These are phyloP conservation scores for Buphagus erythrorhynchus DNA, from an alignment of 2,797 vertebrate species.

Conservation along the genomic window DNA sequence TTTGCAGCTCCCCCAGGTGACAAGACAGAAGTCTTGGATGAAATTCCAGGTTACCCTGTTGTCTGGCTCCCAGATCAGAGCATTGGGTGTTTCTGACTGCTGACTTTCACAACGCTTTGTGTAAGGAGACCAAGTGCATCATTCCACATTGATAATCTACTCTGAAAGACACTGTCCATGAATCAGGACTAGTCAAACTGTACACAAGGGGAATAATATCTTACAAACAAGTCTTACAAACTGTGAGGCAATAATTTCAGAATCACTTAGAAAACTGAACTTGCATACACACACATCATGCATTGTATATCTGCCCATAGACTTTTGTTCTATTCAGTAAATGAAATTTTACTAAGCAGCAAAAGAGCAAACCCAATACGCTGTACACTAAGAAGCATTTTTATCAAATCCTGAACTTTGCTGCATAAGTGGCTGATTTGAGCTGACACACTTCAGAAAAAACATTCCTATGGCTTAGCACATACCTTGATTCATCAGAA, in stretches of 20 bases:
- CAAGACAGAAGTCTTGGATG: neutral
- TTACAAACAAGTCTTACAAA: neutral
- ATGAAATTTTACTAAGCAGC: neutral
- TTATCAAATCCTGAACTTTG: neutral
- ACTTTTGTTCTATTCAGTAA: neutral
- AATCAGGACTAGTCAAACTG: neutral
- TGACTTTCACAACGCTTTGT: neutral
- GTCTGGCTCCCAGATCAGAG: neutral
- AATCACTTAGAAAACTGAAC: neutral
- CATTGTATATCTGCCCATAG: neutral
- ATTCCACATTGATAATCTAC: neutral
- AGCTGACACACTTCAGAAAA: neutral
- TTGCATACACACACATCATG: neutral
- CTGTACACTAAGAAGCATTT: neutral
- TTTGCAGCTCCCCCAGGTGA: neutral
- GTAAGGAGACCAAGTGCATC: neutral
- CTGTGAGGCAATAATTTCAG: neutral
- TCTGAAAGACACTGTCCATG: neutral
- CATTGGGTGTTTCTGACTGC: neutral
- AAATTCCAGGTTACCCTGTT: neutral
- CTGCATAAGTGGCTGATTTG: neutral
- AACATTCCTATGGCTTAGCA: neutral
- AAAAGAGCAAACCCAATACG: neutral
- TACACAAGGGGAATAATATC: neutral
- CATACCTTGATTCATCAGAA: conserved; percentile 96